phyloP scores from a whole-genome alignment of 2,113 vertebrate genomes.

The Cyphomyrus plagiostoma region DNA sequence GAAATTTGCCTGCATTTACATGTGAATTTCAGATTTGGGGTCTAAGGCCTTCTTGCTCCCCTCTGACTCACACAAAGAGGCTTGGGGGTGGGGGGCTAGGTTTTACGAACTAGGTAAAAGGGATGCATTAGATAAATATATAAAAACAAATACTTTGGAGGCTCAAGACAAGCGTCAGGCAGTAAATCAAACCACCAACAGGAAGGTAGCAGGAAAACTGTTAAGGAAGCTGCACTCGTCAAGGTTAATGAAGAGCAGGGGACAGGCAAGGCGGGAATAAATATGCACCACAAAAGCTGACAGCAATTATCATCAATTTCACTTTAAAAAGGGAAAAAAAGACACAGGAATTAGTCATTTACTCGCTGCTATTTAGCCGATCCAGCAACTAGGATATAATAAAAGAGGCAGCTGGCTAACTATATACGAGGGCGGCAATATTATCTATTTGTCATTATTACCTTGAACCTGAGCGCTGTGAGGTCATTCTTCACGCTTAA shows the following conservation, averaged over 20 bases:
- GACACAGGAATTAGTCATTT: not conserved
- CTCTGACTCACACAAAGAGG: not conserved
- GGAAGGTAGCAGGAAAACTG: not conserved
- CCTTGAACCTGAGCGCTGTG: not conserved
- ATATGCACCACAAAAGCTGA: not conserved
- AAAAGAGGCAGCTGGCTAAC: not conserved
- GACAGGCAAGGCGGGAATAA: not conserved
- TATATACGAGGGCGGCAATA: not conserved
- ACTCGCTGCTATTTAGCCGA: not conserved
- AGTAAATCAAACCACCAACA: conserved; percentile 3
- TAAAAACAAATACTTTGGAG: not conserved
- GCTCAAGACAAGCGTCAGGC: not conserved
- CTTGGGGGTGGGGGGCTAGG: not conserved
- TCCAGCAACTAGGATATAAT: not conserved
- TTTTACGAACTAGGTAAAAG: not conserved
- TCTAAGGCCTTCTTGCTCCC: not conserved
- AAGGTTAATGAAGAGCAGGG: conserved; percentile 36
- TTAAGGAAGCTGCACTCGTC: not conserved
- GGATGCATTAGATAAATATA: not conserved
- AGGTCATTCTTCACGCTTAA: not conserved
- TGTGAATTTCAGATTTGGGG: not conserved
- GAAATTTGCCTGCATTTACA: not conserved
- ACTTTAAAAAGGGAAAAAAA: conserved; percentile 13
- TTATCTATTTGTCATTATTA: conserved; percentile 2
- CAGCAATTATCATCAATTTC: conserved; percentile 11